Conservation (phyloP, 2,113 vertebrate genomes). For the Gasterosteus nipponicus region DNA sequence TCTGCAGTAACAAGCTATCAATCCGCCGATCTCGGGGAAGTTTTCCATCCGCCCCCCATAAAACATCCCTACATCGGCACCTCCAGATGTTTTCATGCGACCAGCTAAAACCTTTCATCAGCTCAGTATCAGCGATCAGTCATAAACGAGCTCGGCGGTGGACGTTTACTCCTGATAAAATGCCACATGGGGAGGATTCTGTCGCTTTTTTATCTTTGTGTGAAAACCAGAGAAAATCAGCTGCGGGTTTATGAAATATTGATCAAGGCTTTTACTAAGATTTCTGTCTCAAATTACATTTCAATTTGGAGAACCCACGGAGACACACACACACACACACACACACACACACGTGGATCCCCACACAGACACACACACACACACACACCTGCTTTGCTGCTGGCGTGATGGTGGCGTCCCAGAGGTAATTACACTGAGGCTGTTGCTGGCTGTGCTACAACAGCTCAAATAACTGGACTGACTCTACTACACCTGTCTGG, state of each 20-base stretch:
- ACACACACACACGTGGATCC: conserved; percentile 7
- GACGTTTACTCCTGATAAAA: conserved; percentile 36
- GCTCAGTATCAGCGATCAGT: conserved; percentile 17
- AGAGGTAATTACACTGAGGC: conserved; percentile 72
- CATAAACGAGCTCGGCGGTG: neutral
- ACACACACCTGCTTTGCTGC: conserved; percentile 54
- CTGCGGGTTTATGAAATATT: conserved; percentile 57
- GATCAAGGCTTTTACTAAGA: conserved; percentile 64
- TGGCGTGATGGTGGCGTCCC: conserved; percentile 63
- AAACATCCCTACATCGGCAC: conserved; percentile 1
- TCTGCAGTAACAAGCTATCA: conserved; percentile 73
- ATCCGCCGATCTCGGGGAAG: conserved; percentile 67
- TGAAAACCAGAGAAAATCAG: conserved; percentile 37
- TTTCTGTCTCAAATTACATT: conserved; percentile 56
- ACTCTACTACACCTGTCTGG: conserved; percentile 64
- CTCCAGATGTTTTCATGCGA: neutral
- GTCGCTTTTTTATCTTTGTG: conserved; percentile 23
- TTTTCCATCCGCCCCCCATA: neutral
- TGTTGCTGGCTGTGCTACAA: conserved; percentile 71
- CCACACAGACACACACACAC: conserved; percentile 16
- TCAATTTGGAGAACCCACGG: conserved; percentile 49
- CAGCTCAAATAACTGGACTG: conserved; percentile 67
- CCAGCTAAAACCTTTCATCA: conserved; percentile 29
- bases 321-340: conserved; percentile 49
- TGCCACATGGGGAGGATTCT: conserved; percentile 20